Percentiles rank a stretch among this genome's conserved stretches.
phyloP scores from a whole-genome alignment of 2,113 vertebrate species.

The Ifrita kowaldi region DNA sequence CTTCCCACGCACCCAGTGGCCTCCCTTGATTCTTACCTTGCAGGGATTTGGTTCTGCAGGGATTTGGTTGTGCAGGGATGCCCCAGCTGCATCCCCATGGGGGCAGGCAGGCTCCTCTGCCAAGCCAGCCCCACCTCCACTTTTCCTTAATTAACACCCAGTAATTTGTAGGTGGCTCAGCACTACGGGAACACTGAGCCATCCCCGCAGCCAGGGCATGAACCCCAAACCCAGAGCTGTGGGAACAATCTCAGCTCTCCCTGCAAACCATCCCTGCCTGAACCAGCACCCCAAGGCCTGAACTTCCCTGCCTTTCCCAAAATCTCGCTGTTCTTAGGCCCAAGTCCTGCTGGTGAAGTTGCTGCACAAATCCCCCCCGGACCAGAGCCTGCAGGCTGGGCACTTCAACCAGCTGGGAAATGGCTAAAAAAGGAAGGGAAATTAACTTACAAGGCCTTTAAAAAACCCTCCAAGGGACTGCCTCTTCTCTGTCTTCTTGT shows the following conservation, averaged over 20 bases:
- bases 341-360: background rate
- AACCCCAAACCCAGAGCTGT: background rate
- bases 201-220: background rate
- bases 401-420: background rate
- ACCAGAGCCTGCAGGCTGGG: background rate
- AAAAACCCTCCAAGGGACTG: constrained; percentile 91
- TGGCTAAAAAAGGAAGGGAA: background rate
- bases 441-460: constrained; percentile 83
- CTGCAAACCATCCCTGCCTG: background rate
- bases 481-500: constrained; percentile 84
- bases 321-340: background rate
- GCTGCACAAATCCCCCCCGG: background rate
- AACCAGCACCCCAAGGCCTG: background rate
- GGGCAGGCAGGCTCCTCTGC: background rate
- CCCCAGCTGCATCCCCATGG: background rate
- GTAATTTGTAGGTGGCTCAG: background rate
- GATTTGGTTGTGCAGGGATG: background rate
- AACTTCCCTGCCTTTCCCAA: background rate
- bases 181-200: background rate
- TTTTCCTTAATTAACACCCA: background rate
- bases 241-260: background rate
- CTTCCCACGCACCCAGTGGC: background rate
- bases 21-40: background rate
- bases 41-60: background rate
- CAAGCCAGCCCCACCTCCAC: background rate